These are phyloP conservation scores for Rhipidura dahli DNA, from an alignment of 2,113 vertebrate species.

Conservation along the genomic window DNA sequence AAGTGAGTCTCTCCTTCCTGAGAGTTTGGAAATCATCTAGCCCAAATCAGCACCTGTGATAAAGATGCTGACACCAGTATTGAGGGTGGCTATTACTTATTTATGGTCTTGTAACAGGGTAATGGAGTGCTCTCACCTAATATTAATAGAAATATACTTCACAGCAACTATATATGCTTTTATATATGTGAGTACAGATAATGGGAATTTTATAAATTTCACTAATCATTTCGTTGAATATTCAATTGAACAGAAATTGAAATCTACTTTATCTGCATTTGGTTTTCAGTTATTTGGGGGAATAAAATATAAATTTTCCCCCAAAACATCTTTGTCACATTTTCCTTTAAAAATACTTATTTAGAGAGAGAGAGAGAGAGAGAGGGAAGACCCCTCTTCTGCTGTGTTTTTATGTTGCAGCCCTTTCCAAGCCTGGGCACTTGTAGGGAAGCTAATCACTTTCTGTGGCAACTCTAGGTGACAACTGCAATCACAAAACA, in stretches of 20 bases:
- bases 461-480: neutral
- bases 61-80: slow-evolving; percentile 12
- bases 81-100: neutral
- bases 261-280: neutral
- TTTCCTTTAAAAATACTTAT: neutral
- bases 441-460: neutral
- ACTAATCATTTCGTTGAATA: neutral
- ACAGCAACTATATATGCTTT: neutral
- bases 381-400: neutral
- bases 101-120: neutral
- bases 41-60: neutral
- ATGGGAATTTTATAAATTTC: neutral
- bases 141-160: neutral
- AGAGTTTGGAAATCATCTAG: neutral
- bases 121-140: neutral
- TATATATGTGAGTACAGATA: neutral
- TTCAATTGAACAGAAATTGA: neutral
- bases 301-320: neutral
- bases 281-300: neutral
- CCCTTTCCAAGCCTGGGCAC: neutral
- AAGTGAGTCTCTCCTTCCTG: neutral
- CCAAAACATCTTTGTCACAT: neutral
- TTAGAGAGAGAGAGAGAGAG: neutral
- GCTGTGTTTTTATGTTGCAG: neutral
- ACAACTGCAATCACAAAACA: neutral